Evolutionary conservation across 2,113 vertebrate species (phyloP).

Genomic region (Vicugna pacos): DNA sequence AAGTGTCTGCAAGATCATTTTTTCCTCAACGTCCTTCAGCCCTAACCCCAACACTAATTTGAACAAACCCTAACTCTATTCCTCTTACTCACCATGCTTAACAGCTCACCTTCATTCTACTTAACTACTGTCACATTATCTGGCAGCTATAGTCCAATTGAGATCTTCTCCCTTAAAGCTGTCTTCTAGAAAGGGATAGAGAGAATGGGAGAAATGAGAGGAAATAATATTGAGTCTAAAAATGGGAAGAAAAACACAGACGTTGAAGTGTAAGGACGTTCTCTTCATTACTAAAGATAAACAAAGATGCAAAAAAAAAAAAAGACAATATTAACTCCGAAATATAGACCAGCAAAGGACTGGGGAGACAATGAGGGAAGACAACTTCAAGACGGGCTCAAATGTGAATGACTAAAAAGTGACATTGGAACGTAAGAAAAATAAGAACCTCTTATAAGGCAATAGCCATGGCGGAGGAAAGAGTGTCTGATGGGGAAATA

Average conservation of each 20-base stretch:
- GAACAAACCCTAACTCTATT: neutral
- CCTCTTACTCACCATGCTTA: neutral
- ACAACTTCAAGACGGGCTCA: neutral
- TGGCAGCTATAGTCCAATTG: neutral
- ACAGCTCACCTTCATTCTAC: neutral
- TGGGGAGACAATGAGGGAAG: neutral
- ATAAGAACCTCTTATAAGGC: neutral
- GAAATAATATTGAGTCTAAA: neutral
- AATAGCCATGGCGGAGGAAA: rapidly evolving
- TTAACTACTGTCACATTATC: neutral
- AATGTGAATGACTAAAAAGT: neutral
- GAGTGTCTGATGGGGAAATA: neutral
- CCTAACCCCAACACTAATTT: neutral
- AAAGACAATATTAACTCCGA: neutral
- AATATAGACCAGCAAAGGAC: neutral
- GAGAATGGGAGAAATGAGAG: neutral
- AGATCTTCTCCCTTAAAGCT: neutral
- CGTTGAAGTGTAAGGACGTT: neutral
- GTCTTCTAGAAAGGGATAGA: neutral
- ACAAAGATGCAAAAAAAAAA: neutral
- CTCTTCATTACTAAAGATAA: neutral
- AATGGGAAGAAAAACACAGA: neutral
- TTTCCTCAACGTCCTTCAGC: neutral
- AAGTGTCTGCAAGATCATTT: neutral
- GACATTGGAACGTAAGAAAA: neutral